Evolutionary conservation across 2,888 invertebrate genomes (phyloP).

Genomic region (Lycophotia porphyrea): DNA sequence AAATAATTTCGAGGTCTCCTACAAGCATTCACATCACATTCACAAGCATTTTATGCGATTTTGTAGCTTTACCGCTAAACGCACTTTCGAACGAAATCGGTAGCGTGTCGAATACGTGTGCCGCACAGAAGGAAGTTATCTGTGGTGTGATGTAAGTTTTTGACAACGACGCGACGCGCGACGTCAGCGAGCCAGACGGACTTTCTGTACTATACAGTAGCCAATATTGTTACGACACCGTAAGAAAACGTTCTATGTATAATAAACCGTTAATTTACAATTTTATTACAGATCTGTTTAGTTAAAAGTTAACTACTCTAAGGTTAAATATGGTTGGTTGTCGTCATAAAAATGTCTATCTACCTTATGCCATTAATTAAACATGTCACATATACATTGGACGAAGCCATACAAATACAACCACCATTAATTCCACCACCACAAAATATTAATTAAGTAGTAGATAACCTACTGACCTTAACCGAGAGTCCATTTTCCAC

Average conservation of each 20-base stretch:
- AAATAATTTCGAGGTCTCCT: not conserved
- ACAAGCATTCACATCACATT: not conserved
- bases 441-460: conserved; percentile 55
- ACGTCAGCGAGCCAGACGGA: not conserved
- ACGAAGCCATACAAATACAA: conserved; percentile 43
- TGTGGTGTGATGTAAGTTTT: not conserved
- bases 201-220: not conserved
- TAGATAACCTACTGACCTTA: conserved; percentile 78
- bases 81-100: not conserved
- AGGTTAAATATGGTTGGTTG: conserved; percentile 10
- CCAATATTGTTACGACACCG: not conserved
- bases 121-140: too few species aligned
- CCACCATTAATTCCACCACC: conserved; percentile 72
- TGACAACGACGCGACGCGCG: too few species aligned
- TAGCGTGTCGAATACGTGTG: not conserved
- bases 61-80: too few species aligned
- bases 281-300: conserved; percentile 1
- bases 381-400: conserved; percentile 30
- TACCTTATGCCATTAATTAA: conserved; percentile 22
- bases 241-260: conserved; percentile 2
- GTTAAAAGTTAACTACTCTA: conserved; percentile 1
- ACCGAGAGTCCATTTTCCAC: conserved; percentile 74
- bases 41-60: not conserved
- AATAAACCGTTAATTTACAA: conserved; percentile 3
- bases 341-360: not conserved